Base-by-base conservation (phyloP, 2,888 invertebrate genomes). In the Drosophila kambysellisi region DNA sequence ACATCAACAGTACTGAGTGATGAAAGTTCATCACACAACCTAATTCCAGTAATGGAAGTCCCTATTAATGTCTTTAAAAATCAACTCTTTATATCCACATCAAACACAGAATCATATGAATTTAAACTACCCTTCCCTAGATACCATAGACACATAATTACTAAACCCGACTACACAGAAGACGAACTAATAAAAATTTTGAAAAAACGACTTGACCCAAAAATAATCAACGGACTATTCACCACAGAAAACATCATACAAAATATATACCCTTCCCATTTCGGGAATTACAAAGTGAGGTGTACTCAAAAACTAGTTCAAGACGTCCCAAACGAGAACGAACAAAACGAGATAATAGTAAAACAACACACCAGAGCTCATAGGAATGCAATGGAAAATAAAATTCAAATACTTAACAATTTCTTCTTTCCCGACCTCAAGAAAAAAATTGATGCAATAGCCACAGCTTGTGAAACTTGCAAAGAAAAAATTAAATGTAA, bases 31-130 rank as follows among this genome's bases (percentile, higher is more conserved):
- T 67, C 75, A 9, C 72, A 76, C 17, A 66, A 77, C n/a, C 29
- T 76, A 11, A 74, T 78, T 8, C 70, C 66, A 17, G 43, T 8
- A 25, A 25, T 25, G 8, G 74, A 75, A 62, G 56, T 61, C 9
- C 76, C 66, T 8, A 80, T 71, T 29, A 80, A 71, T n/a, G 70
- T 71, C 8, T 79, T 74, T 37, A 76, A 67, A 67, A 85, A 76
- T 32, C 77, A 74, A 61, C 46, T 78, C 17, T 58, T 76, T 15
- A 1, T 70, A 12, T 41, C 41, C 32, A 67, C 43, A 7, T 62
- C 51, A 6, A 65, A 69, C 54, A 15, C 8, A 9, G 41, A 25
- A 25, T 25, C 25, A 2, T 25, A 25, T 2, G 25, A 25, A 25
- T 25, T 25, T 25, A 25, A 25, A 25, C 2, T 25, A 25, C 25